Evolutionary conservation across 1,140 invertebrate genomes (phyloP), one percentile per base, ranked within the genome.

Genomic region (Cydia pomonella): DNA sequence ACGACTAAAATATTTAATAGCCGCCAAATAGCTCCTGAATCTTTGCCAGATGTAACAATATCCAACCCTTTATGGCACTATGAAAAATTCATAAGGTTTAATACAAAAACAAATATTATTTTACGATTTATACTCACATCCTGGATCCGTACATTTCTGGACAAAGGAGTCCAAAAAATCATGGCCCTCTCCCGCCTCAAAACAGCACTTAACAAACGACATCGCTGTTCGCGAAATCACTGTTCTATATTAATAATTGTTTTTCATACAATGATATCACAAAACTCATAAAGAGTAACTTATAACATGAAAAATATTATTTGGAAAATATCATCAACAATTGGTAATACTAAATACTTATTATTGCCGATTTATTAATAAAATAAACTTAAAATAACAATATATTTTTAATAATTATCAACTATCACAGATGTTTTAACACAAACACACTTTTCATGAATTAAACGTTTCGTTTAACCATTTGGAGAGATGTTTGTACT

Each of bases 111-210:
- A 59, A 59, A 23, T 21, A 23, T 23, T 10, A 23, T 59, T 59
- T 0, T 10, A 23, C 10, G 23, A 53, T 53, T 38, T 76, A 59
- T 93, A 96, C 96, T 97, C 94, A 97, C 96, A 97, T 87, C 96
- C 95, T 64, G 96, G 95, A 93, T 96, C 96, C 21, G 96, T 96
- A 87, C 96, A 97, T 92, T 97, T 97, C 87, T 95, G 95, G 4
- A 95, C 93, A 74, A 97, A 94, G 53, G 95, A 95, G 78, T 97
- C 96, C 73, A 97, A 91, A 82, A 97, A 94, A 87, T 97, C 96
- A 2, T 96, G 94, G 21, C 95, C 88, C 83, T 97, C 96, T 3
- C 91, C 90, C 21, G 95, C 93, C 80, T 97, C 96, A 86, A 97
- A 96, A 91, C 96, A 97, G 92, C 96, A 96, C 83, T 95, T 96